Evolutionary conservation across 2,888 invertebrate genomes (phyloP).

Genomic region (Drosophila fungiperda): DNA sequence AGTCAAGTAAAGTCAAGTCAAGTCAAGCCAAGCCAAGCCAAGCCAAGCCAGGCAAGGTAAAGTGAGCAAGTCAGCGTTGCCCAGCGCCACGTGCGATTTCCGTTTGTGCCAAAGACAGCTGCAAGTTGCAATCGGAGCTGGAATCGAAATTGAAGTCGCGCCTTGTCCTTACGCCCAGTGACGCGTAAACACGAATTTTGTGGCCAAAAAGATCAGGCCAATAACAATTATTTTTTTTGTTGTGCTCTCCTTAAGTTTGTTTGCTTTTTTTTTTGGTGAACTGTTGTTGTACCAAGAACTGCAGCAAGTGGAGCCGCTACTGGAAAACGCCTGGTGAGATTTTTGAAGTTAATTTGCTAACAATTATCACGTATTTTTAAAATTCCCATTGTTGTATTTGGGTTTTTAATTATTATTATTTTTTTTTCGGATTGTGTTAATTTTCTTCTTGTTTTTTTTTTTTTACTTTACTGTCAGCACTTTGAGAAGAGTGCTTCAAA

Average conservation of each 20-base stretch:
- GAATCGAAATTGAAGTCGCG: not conserved
- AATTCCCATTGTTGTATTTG: not conserved
- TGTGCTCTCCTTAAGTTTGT: constrained; percentile 30
- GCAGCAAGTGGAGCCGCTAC: constrained; percentile 17
- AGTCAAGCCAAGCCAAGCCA: constrained; percentile 4
- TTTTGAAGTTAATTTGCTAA: not conserved
- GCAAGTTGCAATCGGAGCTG: constrained; percentile 16
- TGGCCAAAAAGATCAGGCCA: constrained; percentile 33
- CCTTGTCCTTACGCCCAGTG: constrained; percentile 25
- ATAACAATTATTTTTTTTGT: constrained; percentile 26
- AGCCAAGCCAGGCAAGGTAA: constrained; percentile 13
- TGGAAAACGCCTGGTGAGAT: constrained; percentile 1
- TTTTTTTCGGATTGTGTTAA: constrained; percentile 24
- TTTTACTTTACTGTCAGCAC: constrained; percentile 26
- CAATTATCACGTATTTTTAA: constrained; percentile 8
- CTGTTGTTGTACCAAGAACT: constrained; percentile 12
- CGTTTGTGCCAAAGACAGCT: constrained; percentile 5
- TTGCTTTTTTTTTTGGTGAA: constrained; percentile 25
- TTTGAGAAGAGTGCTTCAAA: constrained; percentile 21
- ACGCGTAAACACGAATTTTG: constrained; percentile 36
- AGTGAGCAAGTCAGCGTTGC: constrained; percentile 33
- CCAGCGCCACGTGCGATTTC: constrained; percentile 36
- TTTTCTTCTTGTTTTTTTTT: constrained; percentile 1
- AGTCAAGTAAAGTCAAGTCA: constrained; percentile 10
- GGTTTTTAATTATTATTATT: not conserved